These are phyloP conservation scores for Eutrigla gurnardus DNA, from an alignment of 2,797 vertebrate genomes.

Conservation along the genomic window DNA sequence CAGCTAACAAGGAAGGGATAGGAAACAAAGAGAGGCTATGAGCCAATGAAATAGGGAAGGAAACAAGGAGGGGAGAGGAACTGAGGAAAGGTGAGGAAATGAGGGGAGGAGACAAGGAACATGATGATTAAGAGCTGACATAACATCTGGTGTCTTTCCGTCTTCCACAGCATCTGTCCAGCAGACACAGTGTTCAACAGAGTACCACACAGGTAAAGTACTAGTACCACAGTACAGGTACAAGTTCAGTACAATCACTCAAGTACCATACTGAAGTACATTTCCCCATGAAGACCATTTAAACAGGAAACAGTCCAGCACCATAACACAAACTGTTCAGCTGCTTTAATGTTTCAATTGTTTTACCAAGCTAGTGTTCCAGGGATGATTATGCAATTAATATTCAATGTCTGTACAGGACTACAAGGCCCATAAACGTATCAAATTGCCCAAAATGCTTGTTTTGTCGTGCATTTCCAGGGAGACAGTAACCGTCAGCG, in stretches of 20 bases:
- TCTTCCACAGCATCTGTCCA: constrained; percentile 88
- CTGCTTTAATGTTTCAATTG: too few species aligned
- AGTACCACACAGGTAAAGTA: constrained; percentile 90
- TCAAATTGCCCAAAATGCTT: background rate
- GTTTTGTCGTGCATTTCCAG: constrained; percentile 67
- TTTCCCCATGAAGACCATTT: too few species aligned
- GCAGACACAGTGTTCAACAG: constrained; percentile 94
- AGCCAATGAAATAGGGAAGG: background rate
- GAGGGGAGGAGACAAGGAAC: background rate
- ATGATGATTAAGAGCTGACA: background rate
- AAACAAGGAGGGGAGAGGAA: background rate
- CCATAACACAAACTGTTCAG: too few species aligned
- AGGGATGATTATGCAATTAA: background rate
- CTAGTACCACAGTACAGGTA: background rate
- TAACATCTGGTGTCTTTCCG: constrained; percentile 17
- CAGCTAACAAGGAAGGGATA: background rate
- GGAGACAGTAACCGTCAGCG: constrained; percentile 87
- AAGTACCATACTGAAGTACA: background rate
- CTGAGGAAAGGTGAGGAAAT: background rate
- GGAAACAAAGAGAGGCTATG: background rate
- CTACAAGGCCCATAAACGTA: too few species aligned
- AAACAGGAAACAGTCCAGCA: too few species aligned
- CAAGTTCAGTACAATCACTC: background rate
- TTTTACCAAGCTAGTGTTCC: too few species aligned
- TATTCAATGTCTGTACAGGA: background rate